These are phyloP conservation scores for Lasioglossum morio DNA, from an alignment of 2,888 invertebrate species.

Conservation along the genomic window DNA sequence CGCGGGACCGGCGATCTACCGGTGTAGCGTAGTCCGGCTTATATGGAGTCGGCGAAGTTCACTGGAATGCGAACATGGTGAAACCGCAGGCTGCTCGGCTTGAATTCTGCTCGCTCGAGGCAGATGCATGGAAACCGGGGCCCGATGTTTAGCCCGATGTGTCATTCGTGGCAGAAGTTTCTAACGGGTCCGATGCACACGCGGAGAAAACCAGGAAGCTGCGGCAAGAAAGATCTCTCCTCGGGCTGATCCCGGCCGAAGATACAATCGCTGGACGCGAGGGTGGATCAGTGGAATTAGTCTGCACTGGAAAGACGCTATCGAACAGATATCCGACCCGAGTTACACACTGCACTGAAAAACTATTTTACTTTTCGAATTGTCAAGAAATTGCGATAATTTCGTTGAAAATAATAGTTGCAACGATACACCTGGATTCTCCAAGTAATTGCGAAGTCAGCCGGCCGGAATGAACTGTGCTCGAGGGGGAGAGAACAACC, in stretches of 20 bases:
- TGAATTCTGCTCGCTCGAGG: slow-evolving; percentile 26
- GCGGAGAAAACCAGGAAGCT: slow-evolving; percentile 11
- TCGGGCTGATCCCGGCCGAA: background rate
- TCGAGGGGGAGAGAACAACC: background rate
- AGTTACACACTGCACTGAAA: too few species aligned
- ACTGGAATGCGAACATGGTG: slow-evolving; percentile 54
- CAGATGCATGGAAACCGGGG: slow-evolving; percentile 31
- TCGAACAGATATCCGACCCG: background rate
- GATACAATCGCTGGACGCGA: background rate
- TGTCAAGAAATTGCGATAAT: too few species aligned
- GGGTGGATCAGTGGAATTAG: background rate
- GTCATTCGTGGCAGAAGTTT: slow-evolving; percentile 15
- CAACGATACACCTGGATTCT: too few species aligned
- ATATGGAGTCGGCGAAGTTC: slow-evolving; percentile 42
- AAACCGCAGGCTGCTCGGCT: slow-evolving; percentile 44
- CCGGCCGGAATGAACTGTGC: background rate
- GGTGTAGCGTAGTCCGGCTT: slow-evolving; percentile 14
- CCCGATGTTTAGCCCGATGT: slow-evolving; percentile 12
- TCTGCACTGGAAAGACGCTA: background rate
- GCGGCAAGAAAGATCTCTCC: slow-evolving; percentile 7
- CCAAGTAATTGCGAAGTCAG: too few species aligned
- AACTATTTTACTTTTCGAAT: too few species aligned
- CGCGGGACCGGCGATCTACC: slow-evolving; percentile 35
- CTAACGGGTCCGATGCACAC: background rate
- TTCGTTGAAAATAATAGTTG: too few species aligned